Evolutionary conservation across 2,113 vertebrate species (phyloP), one percentile per base, ranked within the genome.

Genomic region (Tragelaphus imberbis): DNA sequence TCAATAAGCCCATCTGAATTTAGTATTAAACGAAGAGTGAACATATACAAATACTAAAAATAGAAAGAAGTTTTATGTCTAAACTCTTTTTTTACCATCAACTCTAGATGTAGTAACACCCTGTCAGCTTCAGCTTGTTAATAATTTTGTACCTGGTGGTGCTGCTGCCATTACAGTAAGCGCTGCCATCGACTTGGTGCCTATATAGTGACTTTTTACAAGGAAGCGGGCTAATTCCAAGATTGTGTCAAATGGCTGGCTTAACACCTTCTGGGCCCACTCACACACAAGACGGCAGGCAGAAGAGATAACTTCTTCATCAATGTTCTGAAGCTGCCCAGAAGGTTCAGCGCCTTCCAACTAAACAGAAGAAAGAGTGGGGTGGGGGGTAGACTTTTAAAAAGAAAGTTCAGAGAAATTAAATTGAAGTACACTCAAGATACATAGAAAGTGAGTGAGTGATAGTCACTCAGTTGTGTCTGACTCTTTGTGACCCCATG

Each of bases 251-350:
- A 99, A 99, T 97, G 99, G 99, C 58, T 99, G 99, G 98, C 99
- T 99, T 97, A 99, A 98, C 97, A 99, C 99, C 98, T 99, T 99
- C 98, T 99, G 99, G 96, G 99, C 99, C 99, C 99, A 99, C 94
- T 99, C 99, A 89, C 99, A 99, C 84, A 99, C 99, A 79, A 99
- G 99, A 77, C 99, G 99, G 97, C 99, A 99, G 97, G 99, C 99
- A 1, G 99, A 99, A 81, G 99, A 99, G 36, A 99, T 99, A 40
- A 99, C 99, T 96, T 99, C 99, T 91, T 99, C 99, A 96, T 99
- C 99, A 27, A 99, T 99, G 94, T 98, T 99, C 92, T 99, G 99
- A 96, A 99, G 98, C 97, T 99, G 99, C 86, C 99, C 99, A 6
- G 99, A 97, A 0, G 99, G 98, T 97, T 99, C 99, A 30, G 99